Evolutionary conservation across 2,888 invertebrate species (phyloP).

Genomic region (Elysia crispata): DNA sequence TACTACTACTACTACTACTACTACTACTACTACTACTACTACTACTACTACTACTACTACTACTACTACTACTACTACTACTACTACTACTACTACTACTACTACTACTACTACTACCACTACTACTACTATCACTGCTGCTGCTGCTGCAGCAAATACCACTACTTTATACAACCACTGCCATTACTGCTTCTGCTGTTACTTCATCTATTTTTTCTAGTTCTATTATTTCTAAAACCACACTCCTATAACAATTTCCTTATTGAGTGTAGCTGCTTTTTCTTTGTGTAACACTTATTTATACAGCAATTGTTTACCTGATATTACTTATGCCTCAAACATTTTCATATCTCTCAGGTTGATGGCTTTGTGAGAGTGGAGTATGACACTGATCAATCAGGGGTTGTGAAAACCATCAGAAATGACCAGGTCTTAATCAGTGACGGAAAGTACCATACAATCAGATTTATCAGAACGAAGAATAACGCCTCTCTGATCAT

Average conservation of each 20-base stretch:
- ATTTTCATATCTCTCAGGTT: slow-evolving; percentile 58
- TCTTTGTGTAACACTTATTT: neutral
- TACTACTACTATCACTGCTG: neutral
- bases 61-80: neutral
- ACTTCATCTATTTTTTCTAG: neutral
- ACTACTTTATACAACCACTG: neutral
- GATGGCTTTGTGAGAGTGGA: slow-evolving; percentile 70
- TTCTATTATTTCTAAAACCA: neutral
- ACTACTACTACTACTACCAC: neutral
- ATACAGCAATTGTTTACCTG: neutral
- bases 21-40: slow-evolving; percentile 23
- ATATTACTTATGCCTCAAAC: neutral
- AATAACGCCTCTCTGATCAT: slow-evolving; percentile 68
- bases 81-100: neutral
- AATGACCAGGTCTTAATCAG: slow-evolving; percentile 60
- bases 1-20: slow-evolving; percentile 23
- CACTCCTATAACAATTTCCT: no score
- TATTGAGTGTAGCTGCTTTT: no score
- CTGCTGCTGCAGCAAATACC: neutral
- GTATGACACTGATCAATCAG: slow-evolving; percentile 70
- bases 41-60: slow-evolving; percentile 22
- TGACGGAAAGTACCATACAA: slow-evolving; percentile 74
- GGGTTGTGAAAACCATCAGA: slow-evolving; percentile 53
- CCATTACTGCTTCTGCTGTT: neutral
- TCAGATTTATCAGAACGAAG: slow-evolving; percentile 68